Evolutionary conservation across 1,140 invertebrate genomes (phyloP).

Genomic region (Ladona fulva): DNA sequence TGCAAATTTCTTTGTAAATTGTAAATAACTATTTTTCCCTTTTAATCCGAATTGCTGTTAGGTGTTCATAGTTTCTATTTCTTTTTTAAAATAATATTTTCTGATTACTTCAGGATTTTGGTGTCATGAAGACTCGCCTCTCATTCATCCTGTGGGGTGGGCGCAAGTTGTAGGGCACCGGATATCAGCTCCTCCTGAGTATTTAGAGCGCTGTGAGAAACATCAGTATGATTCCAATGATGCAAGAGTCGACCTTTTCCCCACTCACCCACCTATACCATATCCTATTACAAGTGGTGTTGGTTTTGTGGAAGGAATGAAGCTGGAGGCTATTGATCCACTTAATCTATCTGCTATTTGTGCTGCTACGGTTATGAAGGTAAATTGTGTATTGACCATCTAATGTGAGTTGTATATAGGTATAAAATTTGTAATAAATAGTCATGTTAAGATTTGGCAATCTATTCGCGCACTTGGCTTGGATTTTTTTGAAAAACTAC

Average conservation of each 20-base stretch:
- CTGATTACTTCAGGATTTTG: constrained; percentile 58
- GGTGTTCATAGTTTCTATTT: too few relatives aligned
- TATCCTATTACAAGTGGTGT: constrained; percentile 32
- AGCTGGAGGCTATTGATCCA: constrained; percentile 93
- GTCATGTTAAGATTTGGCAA: too few relatives aligned
- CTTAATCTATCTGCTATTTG: constrained; percentile 89
- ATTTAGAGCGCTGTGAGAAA: constrained; percentile 53
- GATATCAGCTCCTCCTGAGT: constrained; percentile 69
- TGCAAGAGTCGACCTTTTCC: constrained; percentile 65
- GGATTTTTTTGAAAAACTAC: too few relatives aligned
- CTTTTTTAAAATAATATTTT: constrained; percentile 14
- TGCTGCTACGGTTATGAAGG: constrained; percentile 87
- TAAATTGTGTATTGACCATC: constrained; percentile 24
- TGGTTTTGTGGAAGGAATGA: constrained; percentile 82
- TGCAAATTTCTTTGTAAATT: too few relatives aligned
- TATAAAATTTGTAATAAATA: too few relatives aligned
- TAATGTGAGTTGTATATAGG: too few relatives aligned
- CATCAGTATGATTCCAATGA: constrained; percentile 54
- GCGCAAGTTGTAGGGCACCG: constrained; percentile 71
- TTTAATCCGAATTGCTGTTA: too few relatives aligned
- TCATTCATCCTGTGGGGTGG: constrained; percentile 95
- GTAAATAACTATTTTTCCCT: too few relatives aligned
- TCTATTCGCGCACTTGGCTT: too few relatives aligned
- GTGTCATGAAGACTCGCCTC: constrained; percentile 89
- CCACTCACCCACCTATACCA: constrained; percentile 37